phyloP scores from a whole-genome alignment of 1,140 invertebrate species.

The Calliphora vicina region DNA sequence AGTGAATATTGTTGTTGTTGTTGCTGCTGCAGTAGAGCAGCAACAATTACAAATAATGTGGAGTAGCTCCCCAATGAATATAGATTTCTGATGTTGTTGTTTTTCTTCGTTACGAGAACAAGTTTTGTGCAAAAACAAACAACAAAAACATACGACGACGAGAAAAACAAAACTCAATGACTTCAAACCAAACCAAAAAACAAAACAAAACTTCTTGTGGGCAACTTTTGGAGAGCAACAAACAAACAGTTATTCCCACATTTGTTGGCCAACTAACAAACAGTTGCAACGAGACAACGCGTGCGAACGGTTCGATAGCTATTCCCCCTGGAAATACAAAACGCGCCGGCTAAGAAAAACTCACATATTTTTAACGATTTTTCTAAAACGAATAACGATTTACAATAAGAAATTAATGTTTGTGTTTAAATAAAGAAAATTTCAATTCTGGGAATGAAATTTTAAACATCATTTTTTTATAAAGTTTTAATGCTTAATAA shows the following conservation, averaged over 20 bases:
- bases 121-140: not conserved
- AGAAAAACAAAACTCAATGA: not conserved
- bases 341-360: no score
- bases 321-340: not conserved
- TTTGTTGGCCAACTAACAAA: not conserved
- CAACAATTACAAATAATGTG: constrained; percentile 6
- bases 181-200: constrained; percentile 26
- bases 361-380: no score
- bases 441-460: not conserved
- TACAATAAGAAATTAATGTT: no score
- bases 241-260: constrained; percentile 37
- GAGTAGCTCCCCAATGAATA: constrained; percentile 16
- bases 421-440: no score
- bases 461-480: not conserved
- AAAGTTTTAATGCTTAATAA: not conserved
- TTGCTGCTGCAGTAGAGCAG: not conserved
- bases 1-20: no score
- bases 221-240: constrained; percentile 17
- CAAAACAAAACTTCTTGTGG: constrained; percentile 17
- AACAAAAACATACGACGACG: not conserved
- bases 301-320: constrained; percentile 19
- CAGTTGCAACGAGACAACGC: constrained; percentile 34
- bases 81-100: not conserved
- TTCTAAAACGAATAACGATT: no score
- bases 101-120: not conserved